These are phyloP conservation scores for Callopanchax toddi DNA, from an alignment of 2,113 vertebrate genomes.

Conservation along the genomic window DNA sequence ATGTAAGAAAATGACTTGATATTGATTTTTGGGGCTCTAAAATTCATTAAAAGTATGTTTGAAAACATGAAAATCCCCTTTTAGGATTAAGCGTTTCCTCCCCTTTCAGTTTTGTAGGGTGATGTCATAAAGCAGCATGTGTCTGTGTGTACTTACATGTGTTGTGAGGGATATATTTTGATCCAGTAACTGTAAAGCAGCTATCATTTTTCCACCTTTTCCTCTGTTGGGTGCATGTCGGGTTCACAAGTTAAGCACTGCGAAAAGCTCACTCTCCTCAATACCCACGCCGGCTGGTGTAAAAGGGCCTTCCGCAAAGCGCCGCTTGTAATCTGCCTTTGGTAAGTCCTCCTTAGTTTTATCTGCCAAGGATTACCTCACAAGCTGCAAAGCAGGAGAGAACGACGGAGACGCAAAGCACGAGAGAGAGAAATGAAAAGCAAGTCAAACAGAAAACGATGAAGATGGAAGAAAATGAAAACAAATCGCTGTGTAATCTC, in stretches of 20 bases:
- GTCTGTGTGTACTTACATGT: conserved; percentile 30
- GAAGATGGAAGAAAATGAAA: conserved; percentile 79
- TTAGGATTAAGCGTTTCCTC: not conserved
- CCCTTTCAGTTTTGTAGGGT: conserved; percentile 21
- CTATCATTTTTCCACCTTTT: conserved; percentile 72
- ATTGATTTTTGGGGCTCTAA: not conserved
- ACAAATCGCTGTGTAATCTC: conserved; percentile 82
- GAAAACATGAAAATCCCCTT: not conserved
- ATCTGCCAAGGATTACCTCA: conserved; percentile 83
- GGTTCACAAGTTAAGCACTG: conserved; percentile 81
- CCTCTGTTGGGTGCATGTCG: conserved; percentile 65
- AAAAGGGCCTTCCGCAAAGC: conserved; percentile 79
- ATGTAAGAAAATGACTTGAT: not conserved
- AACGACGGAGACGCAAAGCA: conserved; percentile 59
- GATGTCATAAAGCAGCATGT: conserved; percentile 2
- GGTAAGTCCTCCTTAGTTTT: conserved; percentile 83
- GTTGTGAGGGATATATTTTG: conserved; percentile 58
- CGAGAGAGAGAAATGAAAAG: conserved; percentile 66
- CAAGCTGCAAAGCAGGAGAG: conserved; percentile 70
- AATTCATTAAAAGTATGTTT: not conserved
- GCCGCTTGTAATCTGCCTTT: conserved; percentile 81
- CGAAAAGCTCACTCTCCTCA: conserved; percentile 75
- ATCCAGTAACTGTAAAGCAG: conserved; percentile 72
- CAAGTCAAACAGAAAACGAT: conserved; percentile 73
- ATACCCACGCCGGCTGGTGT: conserved; percentile 74